Percentiles rank a stretch among this genome's conserved stretches.
phyloP scores from a whole-genome alignment of 2,888 invertebrate genomes.

The Muschampia staudingeri region DNA sequence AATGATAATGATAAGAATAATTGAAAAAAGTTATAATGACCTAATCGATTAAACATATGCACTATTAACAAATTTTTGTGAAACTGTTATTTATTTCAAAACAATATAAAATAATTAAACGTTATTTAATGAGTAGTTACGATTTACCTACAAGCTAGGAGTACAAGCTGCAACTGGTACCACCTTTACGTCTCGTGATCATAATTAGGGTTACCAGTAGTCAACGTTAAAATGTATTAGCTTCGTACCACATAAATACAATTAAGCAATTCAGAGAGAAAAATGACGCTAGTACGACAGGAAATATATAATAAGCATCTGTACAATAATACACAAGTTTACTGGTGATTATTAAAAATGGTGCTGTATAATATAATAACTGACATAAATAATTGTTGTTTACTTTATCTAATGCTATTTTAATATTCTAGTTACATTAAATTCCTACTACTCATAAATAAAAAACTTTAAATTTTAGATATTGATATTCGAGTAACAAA shows the following conservation, averaged over 20 bases:
- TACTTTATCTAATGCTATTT: constrained; percentile 25
- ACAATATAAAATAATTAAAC: too few relatives aligned
- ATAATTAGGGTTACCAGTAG: constrained; percentile 22
- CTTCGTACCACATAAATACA: constrained; percentile 34
- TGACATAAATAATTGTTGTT: constrained; percentile 33
- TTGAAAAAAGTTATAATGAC: too few relatives aligned
- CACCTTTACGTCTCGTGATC: constrained; percentile 23
- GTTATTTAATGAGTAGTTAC: too few relatives aligned
- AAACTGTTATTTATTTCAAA: too few relatives aligned
- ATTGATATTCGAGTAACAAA: background rate
- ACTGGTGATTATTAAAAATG: constrained; percentile 25
- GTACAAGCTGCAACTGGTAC: constrained; percentile 15
- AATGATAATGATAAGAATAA: too few relatives aligned
- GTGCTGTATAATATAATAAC: constrained; percentile 17
- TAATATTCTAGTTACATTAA: background rate
- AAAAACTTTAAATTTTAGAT: background rate
- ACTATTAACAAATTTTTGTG: too few relatives aligned
- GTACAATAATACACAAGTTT: constrained; percentile 23
- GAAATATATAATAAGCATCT: constrained; percentile 36
- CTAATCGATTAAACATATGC: too few relatives aligned
- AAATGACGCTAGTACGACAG: constrained; percentile 30
- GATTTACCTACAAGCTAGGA: too few relatives aligned
- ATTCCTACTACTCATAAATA: background rate
- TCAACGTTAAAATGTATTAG: constrained; percentile 24
- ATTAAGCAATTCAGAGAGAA: constrained; percentile 42